Conservation (phyloP, 2,113 vertebrate species). For the Myotis brandtii region DNA sequence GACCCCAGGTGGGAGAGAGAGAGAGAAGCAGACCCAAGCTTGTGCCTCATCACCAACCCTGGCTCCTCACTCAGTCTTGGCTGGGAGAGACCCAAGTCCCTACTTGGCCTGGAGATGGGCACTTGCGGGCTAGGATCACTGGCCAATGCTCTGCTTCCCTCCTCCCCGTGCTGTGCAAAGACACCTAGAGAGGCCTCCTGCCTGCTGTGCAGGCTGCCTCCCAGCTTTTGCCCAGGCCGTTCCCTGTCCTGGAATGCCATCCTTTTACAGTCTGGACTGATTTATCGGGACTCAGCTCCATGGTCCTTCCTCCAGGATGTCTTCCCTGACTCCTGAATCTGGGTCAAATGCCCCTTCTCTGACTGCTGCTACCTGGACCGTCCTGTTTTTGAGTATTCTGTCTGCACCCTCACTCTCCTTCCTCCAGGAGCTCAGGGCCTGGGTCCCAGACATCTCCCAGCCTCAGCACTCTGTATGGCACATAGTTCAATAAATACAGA, state of each 20-base stretch:
- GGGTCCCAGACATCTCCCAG: not conserved
- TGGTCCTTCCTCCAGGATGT: accelerated
- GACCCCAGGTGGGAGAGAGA: no score
- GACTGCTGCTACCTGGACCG: not conserved
- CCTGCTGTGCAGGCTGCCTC: not conserved
- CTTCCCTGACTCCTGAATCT: not conserved
- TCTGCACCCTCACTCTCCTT: not conserved
- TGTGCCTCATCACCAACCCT: not conserved
- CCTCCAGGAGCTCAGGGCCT: not conserved
- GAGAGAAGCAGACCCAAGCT: not conserved
- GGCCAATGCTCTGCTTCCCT: not conserved
- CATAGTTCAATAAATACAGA: accelerated
- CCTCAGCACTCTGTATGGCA: not conserved
- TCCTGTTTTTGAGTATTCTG: not conserved
- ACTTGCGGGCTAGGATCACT: not conserved
- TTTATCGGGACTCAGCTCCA: accelerated
- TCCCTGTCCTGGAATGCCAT: accelerated
- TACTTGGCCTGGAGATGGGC: no score
- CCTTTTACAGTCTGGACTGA: accelerated
- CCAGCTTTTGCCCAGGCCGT: not conserved
- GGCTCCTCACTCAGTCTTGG: not conserved
- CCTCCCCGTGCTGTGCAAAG: not conserved
- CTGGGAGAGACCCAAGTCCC: not conserved
- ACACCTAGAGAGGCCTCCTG: not conserved
- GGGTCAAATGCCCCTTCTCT: not conserved